Base-by-base conservation (phyloP, 2,888 invertebrate species). In the Eugnorisma glareosa region DNA sequence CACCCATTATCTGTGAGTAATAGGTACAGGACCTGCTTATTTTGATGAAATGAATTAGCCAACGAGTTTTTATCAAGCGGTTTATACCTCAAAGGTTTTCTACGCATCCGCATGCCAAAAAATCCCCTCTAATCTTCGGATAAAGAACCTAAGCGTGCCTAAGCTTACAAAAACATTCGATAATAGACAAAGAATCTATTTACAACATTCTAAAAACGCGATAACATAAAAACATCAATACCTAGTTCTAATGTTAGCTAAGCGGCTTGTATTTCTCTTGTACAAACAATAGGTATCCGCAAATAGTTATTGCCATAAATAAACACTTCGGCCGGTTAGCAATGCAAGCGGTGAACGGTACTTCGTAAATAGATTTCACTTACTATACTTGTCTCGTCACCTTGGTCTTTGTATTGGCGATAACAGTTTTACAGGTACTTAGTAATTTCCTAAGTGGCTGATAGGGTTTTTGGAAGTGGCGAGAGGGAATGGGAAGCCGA, bases 281-380 rank as follows among this genome's bases (percentile, higher is more conserved):
- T 77, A 68, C 87, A 89, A 82, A 86, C 87, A 89, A 90, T 83
- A 85, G 84, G 71, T 67, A 68, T 66, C 75, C 69, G 80, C 86
- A 92, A 93, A 92, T 93, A 92, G 86, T 82, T 82, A 86, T 79
- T 78, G 88, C 86, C 83, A 88, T 85, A 91, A 85, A 90, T 89
- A 90, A 86, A 82, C 82, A 85, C 84, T 87, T 77, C 81, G 71
- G 78, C 59, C 79, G 83, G 83, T 74, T 83, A 87, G 85, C 93
- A 89, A 92, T 92, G 90, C 92, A 92, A 91, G 90, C 76, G 91
- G 94, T 93, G 93, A 94, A 93, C 90, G 94, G 94, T 90, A 90
- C 87, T 89, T 91, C 91, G 88, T 79, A 92, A 94, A 93, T 94
- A 93, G 94, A 94, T 95, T 94, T 94, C 94, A 94, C 95, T 95